Conservation (phyloP, 2,113 vertebrate species). For the Perca fluviatilis region DNA sequence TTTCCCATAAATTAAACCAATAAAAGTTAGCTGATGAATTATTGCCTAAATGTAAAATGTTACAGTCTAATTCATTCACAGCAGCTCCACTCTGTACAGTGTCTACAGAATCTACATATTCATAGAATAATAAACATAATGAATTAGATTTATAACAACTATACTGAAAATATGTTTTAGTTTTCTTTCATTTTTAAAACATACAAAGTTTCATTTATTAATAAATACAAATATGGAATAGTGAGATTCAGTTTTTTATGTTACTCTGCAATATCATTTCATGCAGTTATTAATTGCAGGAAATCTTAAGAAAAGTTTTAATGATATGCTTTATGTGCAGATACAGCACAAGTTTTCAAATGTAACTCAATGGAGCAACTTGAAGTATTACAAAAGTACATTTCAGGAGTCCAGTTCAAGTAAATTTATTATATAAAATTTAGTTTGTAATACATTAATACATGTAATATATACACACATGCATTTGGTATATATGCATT, state of each 20-base stretch:
- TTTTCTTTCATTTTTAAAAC: conserved; percentile 48
- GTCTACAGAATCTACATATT: conserved; percentile 76
- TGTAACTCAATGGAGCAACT: neutral
- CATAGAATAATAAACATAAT: conserved; percentile 71
- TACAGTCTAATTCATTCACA: conserved; percentile 79
- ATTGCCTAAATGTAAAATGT: conserved; percentile 83
- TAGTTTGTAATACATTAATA: neutral
- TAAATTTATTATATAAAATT: neutral
- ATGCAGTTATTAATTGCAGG: conserved; percentile 13
- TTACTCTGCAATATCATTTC: conserved; percentile 3
- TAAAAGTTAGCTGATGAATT: conserved; percentile 87
- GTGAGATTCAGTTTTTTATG: neutral
- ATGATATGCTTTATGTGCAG: conserved; percentile 17
- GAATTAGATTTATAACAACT: conserved; percentile 59
- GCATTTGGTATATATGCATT: neutral
- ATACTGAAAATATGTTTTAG: conserved; percentile 16
- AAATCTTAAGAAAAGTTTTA: conserved; percentile 8
- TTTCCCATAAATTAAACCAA: conserved; percentile 87
- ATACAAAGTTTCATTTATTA: conserved; percentile 28
- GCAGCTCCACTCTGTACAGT: conserved; percentile 65
- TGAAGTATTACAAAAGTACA: conserved; percentile 12
- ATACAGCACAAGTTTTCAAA: neutral
- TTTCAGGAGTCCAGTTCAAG: neutral
- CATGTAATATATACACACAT: neutral
- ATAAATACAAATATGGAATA: conserved; percentile 13